phyloP scores from a whole-genome alignment of 2,888 invertebrate genomes.

The Erannis defoliaria region DNA sequence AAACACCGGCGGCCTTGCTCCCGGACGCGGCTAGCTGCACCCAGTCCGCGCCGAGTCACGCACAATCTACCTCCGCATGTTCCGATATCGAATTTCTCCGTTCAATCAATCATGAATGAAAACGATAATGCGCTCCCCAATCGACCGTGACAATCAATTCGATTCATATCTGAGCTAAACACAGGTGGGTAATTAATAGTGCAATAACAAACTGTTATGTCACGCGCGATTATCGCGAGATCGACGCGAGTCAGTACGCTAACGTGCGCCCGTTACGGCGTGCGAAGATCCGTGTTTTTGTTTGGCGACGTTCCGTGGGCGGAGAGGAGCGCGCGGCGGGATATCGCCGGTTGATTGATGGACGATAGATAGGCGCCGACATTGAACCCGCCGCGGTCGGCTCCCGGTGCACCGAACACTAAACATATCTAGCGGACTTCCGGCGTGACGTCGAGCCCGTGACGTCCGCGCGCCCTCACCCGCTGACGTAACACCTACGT shows the following conservation, averaged over 20 bases:
- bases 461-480: conserved; percentile 59
- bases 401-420: conserved; percentile 59
- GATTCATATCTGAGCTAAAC: conserved; percentile 60
- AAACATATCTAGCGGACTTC: conserved; percentile 83
- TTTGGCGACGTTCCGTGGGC: conserved; percentile 30
- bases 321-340: conserved; percentile 43
- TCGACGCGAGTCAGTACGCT: conserved; percentile 48
- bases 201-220: conserved; percentile 59
- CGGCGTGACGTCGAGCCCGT: conserved; percentile 79
- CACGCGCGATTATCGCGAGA: conserved; percentile 54
- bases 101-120: conserved; percentile 69
- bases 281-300: conserved; percentile 32
- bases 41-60: conserved; percentile 61
- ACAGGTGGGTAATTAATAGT: conserved; percentile 63
- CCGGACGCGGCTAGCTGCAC: conserved; percentile 65
- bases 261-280: conserved; percentile 7
- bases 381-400: conserved; percentile 76
- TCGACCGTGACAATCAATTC: conserved; percentile 70
- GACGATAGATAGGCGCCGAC: conserved; percentile 81
- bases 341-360: conserved; percentile 76
- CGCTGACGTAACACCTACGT: conserved; percentile 74
- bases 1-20: conserved; percentile 83
- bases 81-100: conserved; percentile 68
- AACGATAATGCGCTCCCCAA: conserved; percentile 66
- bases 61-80: conserved; percentile 61